Evolutionary conservation across 2,888 invertebrate genomes (phyloP).

Genomic region (Ceraclea dissimilis): DNA sequence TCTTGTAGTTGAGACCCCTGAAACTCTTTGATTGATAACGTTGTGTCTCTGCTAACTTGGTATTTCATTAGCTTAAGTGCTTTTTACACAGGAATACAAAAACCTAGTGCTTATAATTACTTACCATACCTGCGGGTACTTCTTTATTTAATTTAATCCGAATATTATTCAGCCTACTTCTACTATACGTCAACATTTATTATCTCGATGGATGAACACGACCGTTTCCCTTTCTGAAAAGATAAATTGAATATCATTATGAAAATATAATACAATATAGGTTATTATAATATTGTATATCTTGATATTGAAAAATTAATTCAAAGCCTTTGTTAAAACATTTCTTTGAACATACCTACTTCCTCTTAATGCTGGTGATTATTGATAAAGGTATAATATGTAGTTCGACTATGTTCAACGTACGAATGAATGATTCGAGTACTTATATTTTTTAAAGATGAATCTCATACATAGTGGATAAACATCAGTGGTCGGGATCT

Average conservation of each 20-base stretch:
- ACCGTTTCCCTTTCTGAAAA: background rate
- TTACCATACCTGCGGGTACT: background rate
- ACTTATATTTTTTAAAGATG: no score
- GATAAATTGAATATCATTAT: background rate
- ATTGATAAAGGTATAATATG: no score
- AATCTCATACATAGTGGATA: no score
- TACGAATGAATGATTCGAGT: no score
- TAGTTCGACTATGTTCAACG: no score
- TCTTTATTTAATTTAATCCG: constrained; percentile 1
- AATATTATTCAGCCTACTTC: background rate
- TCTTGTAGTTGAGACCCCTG: background rate
- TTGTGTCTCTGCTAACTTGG: background rate
- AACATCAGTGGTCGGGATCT: background rate
- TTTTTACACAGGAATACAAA: background rate
- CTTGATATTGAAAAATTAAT: no score
- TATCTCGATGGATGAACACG: background rate
- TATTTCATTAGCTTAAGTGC: background rate
- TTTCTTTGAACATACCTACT: no score
- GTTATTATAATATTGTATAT: no score
- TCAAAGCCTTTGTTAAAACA: no score
- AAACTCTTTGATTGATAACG: constrained; percentile 1
- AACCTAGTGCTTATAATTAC: background rate
- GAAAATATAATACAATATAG: no score
- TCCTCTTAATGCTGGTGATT: no score
- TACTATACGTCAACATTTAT: background rate